Percentiles rank a stretch among this genome's conserved stretches.
These are phyloP conservation scores for Pseudomyrmex cubaensis DNA, from an alignment of 1,140 invertebrate genomes.

Conservation along the genomic window DNA sequence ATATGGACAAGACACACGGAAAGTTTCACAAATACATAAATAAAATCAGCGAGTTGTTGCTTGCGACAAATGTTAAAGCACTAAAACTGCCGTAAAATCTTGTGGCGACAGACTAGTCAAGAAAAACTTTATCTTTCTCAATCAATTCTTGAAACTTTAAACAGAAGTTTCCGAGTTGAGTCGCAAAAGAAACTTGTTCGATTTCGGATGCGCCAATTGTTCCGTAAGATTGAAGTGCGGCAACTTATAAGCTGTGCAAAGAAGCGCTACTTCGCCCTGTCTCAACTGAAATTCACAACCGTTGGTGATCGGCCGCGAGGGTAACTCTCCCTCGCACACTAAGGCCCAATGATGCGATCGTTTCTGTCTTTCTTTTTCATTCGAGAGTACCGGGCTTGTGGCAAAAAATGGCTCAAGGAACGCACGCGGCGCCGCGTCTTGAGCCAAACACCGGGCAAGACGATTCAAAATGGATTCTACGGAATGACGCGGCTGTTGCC, in stretches of 20 bases:
- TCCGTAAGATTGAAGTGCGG: slow-evolving; percentile 98
- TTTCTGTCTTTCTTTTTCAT: slow-evolving; percentile 90
- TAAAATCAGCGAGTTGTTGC: no score
- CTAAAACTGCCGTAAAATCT: background rate
- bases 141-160: slow-evolving; percentile 83
- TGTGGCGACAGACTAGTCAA: no score
- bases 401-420: slow-evolving; percentile 96
- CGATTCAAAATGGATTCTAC: slow-evolving; percentile 96
- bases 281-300: slow-evolving; percentile 95
- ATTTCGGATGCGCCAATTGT: slow-evolving; percentile 97
- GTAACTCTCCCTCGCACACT: slow-evolving; percentile 93
- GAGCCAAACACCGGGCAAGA: slow-evolving; percentile 94
- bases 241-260: slow-evolving; percentile 93
- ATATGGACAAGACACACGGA: no score
- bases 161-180: slow-evolving; percentile 99
- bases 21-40: no score
- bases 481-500: slow-evolving; percentile 97
- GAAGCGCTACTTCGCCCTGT: slow-evolving; percentile 96
- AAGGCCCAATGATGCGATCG: slow-evolving; percentile 96
- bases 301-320: slow-evolving; percentile 93
- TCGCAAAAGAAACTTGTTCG: slow-evolving; percentile 97
- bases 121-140: no score
- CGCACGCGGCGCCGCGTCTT: slow-evolving; percentile 96
- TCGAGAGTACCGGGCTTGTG: slow-evolving; percentile 91
- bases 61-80: no score